Percentiles rank a stretch among this genome's conserved stretches.
These are phyloP conservation scores for Dione vanillae DNA, from an alignment of 2,888 invertebrate genomes.

Conservation along the genomic window DNA sequence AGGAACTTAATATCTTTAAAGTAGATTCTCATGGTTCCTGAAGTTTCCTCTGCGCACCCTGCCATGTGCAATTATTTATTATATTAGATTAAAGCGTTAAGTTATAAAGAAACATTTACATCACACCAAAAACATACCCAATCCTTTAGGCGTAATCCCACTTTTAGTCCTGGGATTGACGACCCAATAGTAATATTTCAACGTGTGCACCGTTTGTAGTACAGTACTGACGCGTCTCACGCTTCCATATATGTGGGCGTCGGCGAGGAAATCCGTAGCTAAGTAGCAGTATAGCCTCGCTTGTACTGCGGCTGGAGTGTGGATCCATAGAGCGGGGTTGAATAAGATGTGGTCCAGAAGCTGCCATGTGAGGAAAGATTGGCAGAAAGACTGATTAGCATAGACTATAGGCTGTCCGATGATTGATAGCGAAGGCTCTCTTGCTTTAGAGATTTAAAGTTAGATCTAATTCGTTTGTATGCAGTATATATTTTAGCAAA, in stretches of 20 bases:
- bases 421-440: constrained; percentile 77
- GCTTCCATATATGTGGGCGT: constrained; percentile 98
- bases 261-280: constrained; percentile 99
- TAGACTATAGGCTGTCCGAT: constrained; percentile 80
- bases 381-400: constrained; percentile 93
- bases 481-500: not conserved
- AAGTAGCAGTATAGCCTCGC: constrained; percentile 98
- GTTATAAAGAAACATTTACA: too few species aligned
- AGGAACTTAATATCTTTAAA: too few species aligned
- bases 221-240: constrained; percentile 98
- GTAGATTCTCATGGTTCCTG: too few species aligned
- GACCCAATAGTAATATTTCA: constrained; percentile 99
- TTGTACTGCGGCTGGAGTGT: constrained; percentile 98
- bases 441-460: constrained; percentile 59
- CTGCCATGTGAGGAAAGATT: constrained; percentile 96
- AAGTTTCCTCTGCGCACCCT: too few species aligned
- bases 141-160: constrained; percentile 96
- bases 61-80: too few species aligned
- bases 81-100: too few species aligned
- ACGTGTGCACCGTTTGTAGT: constrained; percentile 98
- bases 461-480: not conserved
- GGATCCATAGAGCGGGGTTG: constrained; percentile 99
- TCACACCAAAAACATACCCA: constrained; percentile 86
- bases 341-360: constrained; percentile 99
- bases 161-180: constrained; percentile 97